These are phyloP conservation scores for Osmoderma eremita DNA, from an alignment of 2,888 invertebrate species.

Conservation along the genomic window DNA sequence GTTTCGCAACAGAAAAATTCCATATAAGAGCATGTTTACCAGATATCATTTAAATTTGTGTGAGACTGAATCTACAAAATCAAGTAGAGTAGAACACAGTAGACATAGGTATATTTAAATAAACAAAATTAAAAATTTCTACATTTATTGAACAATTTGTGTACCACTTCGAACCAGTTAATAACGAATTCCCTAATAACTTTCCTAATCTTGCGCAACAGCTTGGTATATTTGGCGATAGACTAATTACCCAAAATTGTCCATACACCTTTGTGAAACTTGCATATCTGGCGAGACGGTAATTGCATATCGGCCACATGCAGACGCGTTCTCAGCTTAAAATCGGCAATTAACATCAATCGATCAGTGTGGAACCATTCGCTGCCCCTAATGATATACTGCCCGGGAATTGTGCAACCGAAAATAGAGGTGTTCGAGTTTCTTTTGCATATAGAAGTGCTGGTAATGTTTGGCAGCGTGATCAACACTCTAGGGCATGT, in stretches of 20 bases:
- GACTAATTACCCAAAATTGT: slow-evolving; percentile 22
- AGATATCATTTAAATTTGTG: too few species aligned
- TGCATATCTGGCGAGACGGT: background rate
- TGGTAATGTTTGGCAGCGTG: slow-evolving; percentile 29
- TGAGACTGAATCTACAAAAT: too few species aligned
- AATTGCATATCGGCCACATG: slow-evolving; percentile 14
- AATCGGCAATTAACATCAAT: slow-evolving; percentile 22
- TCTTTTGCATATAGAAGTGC: slow-evolving; percentile 13
- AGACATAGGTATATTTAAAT: too few species aligned
- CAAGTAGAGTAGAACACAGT: too few species aligned
- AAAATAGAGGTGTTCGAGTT: slow-evolving; percentile 1
- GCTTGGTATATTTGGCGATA: background rate
- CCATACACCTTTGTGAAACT: slow-evolving; percentile 19
- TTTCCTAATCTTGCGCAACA: slow-evolving; percentile 2
- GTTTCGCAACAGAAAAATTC: too few species aligned
- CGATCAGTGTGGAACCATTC: background rate
- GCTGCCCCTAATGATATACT: slow-evolving; percentile 4
- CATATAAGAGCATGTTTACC: too few species aligned
- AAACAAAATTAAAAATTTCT: too few species aligned
- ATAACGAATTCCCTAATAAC: slow-evolving; percentile 10
- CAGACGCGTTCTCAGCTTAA: background rate
- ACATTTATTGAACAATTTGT: too few species aligned
- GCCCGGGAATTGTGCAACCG: background rate
- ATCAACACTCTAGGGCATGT: slow-evolving; percentile 21
- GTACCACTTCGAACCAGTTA: background rate